Evolutionary conservation across 1,140 invertebrate genomes (phyloP).

Genomic region (Drosophila prosaltans): DNA sequence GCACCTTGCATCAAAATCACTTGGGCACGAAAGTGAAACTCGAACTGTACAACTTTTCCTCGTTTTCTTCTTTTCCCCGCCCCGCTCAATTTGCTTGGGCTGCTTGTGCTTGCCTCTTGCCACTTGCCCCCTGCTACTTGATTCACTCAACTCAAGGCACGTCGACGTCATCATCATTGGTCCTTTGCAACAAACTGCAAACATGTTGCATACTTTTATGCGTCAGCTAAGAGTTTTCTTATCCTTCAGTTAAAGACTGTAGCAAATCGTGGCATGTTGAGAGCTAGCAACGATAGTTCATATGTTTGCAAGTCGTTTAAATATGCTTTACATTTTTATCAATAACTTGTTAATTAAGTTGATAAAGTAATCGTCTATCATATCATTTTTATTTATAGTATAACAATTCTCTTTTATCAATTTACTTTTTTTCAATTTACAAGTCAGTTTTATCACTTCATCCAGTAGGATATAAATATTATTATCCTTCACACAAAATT

Average conservation of each 20-base stretch:
- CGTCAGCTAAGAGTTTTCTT: slow-evolving; percentile 43
- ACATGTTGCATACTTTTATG: slow-evolving; percentile 71
- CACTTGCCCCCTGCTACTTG: slow-evolving; percentile 41
- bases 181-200: slow-evolving; percentile 71
- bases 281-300: slow-evolving; percentile 7
- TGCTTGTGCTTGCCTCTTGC: slow-evolving; percentile 24
- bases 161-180: slow-evolving; percentile 41
- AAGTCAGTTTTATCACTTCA: slow-evolving; percentile 10
- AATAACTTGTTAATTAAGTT: background rate
- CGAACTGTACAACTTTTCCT: slow-evolving; percentile 47
- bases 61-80: slow-evolving; percentile 3
- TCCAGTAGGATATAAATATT: background rate
- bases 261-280: slow-evolving; percentile 23
- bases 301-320: background rate
- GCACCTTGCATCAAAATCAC: slow-evolving; percentile 68
- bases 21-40: slow-evolving; percentile 79
- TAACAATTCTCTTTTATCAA: too few relatives aligned
- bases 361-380: background rate
- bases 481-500: slow-evolving; percentile 24
- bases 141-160: slow-evolving; percentile 44
- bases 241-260: slow-evolving; percentile 22
- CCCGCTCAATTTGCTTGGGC: background rate
- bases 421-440: background rate
- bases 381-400: too few relatives aligned
- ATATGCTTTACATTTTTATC: background rate